These are phyloP conservation scores for Nasonia longicornis DNA, from an alignment of 1,140 invertebrate genomes.

Conservation along the genomic window DNA sequence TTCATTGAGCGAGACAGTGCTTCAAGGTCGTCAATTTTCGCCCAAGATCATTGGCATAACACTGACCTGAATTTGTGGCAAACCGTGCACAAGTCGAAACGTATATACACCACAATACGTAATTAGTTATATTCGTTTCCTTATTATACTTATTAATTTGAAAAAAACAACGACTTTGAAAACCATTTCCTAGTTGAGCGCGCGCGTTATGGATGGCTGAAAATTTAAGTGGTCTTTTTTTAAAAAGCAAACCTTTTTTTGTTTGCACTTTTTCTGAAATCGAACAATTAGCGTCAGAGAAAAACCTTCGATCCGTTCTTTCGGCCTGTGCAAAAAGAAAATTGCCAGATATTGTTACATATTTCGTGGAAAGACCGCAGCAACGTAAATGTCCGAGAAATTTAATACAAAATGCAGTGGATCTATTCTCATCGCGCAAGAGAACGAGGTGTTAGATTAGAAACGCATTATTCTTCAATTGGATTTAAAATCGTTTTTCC, in stretches of 20 bases:
- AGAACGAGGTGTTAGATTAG: neutral
- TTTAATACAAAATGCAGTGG: neutral
- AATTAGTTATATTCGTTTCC: constrained; percentile 17
- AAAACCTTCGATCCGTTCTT: neutral
- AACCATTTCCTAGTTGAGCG: constrained; percentile 31
- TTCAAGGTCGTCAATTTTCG: constrained; percentile 16
- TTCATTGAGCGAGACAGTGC: neutral
- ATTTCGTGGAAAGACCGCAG: neutral
- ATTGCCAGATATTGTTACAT: neutral
- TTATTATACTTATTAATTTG: constrained; percentile 32
- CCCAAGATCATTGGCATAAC: constrained; percentile 2
- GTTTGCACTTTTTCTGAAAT: neutral
- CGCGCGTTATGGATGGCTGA: constrained; percentile 30
- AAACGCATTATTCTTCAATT: neutral
- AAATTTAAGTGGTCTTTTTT: constrained; percentile 21
- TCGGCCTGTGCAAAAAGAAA: neutral
- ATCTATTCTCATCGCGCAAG: neutral
- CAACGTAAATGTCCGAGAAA: neutral
- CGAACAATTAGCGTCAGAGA: neutral
- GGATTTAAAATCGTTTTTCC: neutral
- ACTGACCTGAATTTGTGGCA: constrained; percentile 39
- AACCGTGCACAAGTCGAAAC: constrained; percentile 14
- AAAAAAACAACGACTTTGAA: constrained; percentile 18
- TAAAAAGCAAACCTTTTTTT: constrained; percentile 10
- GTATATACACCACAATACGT: neutral